phyloP scores from a whole-genome alignment of 2,797 vertebrate genomes.

The Rhadinocentrus ornatus region DNA sequence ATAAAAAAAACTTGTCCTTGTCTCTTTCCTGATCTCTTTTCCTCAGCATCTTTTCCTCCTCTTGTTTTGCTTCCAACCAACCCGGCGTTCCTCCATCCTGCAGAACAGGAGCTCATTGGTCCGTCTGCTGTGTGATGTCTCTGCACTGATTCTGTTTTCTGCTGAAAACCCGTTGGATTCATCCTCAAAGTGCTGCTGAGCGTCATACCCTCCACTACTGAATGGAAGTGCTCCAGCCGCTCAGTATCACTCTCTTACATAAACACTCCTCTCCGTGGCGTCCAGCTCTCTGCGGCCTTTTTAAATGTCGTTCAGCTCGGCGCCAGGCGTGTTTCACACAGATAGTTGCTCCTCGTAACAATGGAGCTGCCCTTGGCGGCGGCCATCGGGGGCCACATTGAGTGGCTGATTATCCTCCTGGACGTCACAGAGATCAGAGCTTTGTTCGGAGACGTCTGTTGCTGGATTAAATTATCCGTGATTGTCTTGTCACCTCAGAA shows the following conservation, averaged over 20 bases:
- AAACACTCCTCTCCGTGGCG: slow-evolving; percentile 25
- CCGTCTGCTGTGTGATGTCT: slow-evolving; percentile 10
- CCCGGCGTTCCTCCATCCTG: no score
- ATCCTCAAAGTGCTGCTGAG: slow-evolving; percentile 25
- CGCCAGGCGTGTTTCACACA: slow-evolving; percentile 56
- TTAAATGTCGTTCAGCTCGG: slow-evolving; percentile 58
- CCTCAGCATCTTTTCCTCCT: neutral
- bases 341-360: slow-evolving; percentile 61
- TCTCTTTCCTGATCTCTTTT: no score
- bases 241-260: slow-evolving; percentile 40
- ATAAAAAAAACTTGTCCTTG: no score
- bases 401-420: slow-evolving; percentile 37
- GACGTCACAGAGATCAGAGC: neutral
- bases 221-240: slow-evolving; percentile 51
- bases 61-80: neutral
- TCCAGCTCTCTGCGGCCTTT: slow-evolving; percentile 50
- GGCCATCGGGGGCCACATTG: slow-evolving; percentile 33
- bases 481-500: neutral
- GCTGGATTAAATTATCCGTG: no score
- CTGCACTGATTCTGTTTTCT: slow-evolving; percentile 14
- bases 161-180: slow-evolving; percentile 37
- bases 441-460: neutral
- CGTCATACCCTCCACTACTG: slow-evolving; percentile 51
- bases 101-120: slow-evolving; percentile 39
- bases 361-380: slow-evolving; percentile 35